phyloP scores from a whole-genome alignment of 1,140 invertebrate species.

The Bombus difficillimus region DNA sequence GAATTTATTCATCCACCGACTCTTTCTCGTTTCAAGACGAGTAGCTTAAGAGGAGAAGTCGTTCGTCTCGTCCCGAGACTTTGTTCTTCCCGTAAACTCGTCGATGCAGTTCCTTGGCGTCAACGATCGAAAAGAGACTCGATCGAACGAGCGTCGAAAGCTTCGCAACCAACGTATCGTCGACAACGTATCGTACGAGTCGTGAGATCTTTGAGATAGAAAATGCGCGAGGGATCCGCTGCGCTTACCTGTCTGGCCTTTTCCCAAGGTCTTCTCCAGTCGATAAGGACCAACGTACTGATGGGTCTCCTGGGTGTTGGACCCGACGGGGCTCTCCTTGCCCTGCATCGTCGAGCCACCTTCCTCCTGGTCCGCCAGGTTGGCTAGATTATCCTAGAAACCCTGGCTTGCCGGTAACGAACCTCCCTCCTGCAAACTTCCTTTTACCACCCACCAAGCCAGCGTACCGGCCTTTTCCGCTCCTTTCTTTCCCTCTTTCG shows the following conservation, averaged over 20 bases:
- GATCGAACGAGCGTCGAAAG: not conserved
- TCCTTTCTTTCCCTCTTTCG: conserved; percentile 9
- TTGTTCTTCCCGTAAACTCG: too few relatives aligned
- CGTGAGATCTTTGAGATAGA: not conserved
- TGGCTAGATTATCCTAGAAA: conserved; percentile 57
- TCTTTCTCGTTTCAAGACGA: too few relatives aligned
- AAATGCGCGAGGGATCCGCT: not conserved
- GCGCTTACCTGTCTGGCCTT: conserved; percentile 97
- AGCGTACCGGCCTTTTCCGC: not conserved
- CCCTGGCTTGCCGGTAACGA: conserved; percentile 12
- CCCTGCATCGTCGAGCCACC: conserved; percentile 73
- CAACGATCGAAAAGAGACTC: too few relatives aligned
- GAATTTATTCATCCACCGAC: too few relatives aligned
- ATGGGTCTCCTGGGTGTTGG: conserved; percentile 88
- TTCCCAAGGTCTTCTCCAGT: conserved; percentile 99
- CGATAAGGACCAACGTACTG: conserved; percentile 99
- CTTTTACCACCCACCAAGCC: not conserved
- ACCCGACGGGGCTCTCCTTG: conserved; percentile 78
- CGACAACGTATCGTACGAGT: not conserved
- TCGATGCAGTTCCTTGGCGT: too few relatives aligned
- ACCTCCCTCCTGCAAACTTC: not conserved
- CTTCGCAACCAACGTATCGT: not conserved
- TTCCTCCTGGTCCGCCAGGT: conserved; percentile 73
- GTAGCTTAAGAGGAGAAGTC: too few relatives aligned
- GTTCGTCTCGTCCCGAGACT: too few relatives aligned